Conservation (phyloP, 2,797 vertebrate species). For the Paratrypauchen microcephalus region DNA sequence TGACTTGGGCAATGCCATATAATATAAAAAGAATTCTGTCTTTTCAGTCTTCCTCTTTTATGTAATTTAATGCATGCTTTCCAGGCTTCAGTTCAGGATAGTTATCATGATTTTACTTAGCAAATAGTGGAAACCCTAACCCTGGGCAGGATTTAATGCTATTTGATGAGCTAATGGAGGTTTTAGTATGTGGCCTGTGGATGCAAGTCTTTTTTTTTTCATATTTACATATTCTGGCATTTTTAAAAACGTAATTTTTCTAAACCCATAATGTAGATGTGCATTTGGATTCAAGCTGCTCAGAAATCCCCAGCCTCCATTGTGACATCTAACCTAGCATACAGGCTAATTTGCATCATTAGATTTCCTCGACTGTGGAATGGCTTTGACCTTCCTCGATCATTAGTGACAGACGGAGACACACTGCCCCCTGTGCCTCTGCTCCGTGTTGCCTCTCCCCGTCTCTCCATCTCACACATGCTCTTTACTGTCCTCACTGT, state of each 20-base stretch:
- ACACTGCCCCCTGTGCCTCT: conserved; percentile 29
- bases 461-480: conserved; percentile 39
- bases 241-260: background rate
- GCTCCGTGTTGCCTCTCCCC: conserved; percentile 5
- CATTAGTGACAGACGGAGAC: conserved; percentile 57
- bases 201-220: background rate
- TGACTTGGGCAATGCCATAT: background rate
- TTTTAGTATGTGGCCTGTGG: background rate
- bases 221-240: background rate
- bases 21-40: background rate
- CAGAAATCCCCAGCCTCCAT: conserved; percentile 34
- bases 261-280: background rate
- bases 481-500: conserved; percentile 38
- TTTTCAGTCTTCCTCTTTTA: background rate
- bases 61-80: background rate
- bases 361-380: conserved; percentile 61
- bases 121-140: background rate
- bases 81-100: background rate
- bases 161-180: background rate
- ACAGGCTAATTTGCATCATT: conserved; percentile 71
- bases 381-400: conserved; percentile 70
- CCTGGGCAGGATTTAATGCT: background rate
- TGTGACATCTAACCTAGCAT: conserved; percentile 43
- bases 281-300: background rate
- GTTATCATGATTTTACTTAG: background rate